Evolutionary conservation across 2,113 vertebrate genomes (phyloP), one percentile per base, ranked within the genome.

Genomic region (Odobenus rosmarus): DNA sequence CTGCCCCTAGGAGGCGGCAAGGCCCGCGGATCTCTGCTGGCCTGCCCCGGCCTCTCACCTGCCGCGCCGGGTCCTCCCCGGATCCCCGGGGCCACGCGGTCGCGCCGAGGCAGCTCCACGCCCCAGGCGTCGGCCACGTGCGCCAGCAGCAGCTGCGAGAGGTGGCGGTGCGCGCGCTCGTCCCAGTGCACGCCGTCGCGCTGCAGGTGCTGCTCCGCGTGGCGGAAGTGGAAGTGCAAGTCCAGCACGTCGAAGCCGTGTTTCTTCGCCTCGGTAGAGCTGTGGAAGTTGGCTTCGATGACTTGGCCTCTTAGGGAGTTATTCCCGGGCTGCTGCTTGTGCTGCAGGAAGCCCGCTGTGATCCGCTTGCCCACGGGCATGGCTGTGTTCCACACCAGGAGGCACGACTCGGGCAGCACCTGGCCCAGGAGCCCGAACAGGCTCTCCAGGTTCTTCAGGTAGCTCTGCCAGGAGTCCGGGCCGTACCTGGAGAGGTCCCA

Each of bases 401-500:
- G 97, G 26, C 98, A 98, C 6, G 99, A 98, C 7, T 98, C 8
- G 0, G 98, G 98, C 33, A 99, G 97, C 31, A 98, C 81, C n/a
- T 51, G 71, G 0, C 33, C 97, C 23, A 99, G 93, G 33, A 98
- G 96, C 3, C 24, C 8, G 39, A 99, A 99, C 76, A 99, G 98
- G 13, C 0, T 96, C 1, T 95, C 85, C 15, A 99, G 98, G 96
- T 99, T 99, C 31, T 96, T 57, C 77, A 85, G 98, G 98, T 99
- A 99, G 49, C 98, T 93, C 0, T 39, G 23, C 31, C 96, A 88
- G 96, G 98, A 98, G 0, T 31, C 18, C 1, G 26, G 42, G 0
- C 93, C 93, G 0, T 99, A 99, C 93, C 99, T 99, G 80, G 98
- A 99, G 83, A 99, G 94, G 55, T 99, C 99, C 99, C 99, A 99